phyloP scores from a whole-genome alignment of 2,113 vertebrate species.

The Psilopsiagon aymara region DNA sequence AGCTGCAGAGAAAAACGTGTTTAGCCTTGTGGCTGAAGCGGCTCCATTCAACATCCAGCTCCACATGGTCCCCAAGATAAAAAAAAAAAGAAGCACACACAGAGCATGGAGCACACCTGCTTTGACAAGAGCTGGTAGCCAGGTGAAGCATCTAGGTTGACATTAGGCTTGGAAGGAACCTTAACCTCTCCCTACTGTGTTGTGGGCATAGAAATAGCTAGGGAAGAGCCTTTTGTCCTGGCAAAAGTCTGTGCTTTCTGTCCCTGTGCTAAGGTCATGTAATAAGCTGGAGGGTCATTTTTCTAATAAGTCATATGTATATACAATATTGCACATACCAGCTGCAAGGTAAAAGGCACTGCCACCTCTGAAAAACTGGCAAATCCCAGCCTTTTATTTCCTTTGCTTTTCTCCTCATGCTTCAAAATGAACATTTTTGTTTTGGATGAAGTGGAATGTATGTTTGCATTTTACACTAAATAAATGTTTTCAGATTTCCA shows the following conservation, averaged over 20 bases:
- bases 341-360: slow-evolving; percentile 8
- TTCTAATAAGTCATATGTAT: not conserved
- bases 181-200: not conserved
- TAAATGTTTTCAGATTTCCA: slow-evolving; percentile 73
- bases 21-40: not conserved
- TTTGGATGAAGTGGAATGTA: slow-evolving; percentile 68
- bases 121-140: not conserved
- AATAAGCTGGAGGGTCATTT: not conserved
- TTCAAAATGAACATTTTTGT: slow-evolving; percentile 71
- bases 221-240: not conserved
- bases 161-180: not conserved
- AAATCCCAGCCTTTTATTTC: slow-evolving; percentile 33
- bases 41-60: not conserved
- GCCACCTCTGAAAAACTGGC: slow-evolving; percentile 43
- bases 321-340: not conserved
- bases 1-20: not conserved
- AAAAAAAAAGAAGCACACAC: not conserved
- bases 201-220: not conserved
- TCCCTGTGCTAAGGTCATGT: not conserved
- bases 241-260: not conserved
- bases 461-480: slow-evolving; percentile 74
- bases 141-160: not conserved
- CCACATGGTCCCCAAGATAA: not conserved
- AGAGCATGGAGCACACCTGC: not conserved
- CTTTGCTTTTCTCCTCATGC: slow-evolving; percentile 32